Evolutionary conservation across 37 sponge, comb jelly and placozoan species (phyloP).

Genomic region (Chondrilla cf. caribensis): DNA sequence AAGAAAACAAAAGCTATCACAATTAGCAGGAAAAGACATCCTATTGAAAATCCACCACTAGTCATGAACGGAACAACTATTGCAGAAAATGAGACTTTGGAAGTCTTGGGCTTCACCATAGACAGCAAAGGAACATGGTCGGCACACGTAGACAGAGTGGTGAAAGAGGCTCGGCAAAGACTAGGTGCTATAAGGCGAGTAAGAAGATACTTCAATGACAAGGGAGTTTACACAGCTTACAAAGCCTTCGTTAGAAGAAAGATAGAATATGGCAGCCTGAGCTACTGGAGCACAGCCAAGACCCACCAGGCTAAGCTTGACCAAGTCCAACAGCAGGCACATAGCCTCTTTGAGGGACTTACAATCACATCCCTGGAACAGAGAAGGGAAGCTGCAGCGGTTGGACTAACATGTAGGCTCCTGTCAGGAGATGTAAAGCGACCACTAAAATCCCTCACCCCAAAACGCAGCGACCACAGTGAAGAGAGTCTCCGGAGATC

Average conservation of each 20-base stretch:
- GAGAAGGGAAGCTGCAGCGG: conserved; percentile 13
- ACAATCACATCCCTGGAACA: conserved; percentile 8
- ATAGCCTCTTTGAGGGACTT: background rate
- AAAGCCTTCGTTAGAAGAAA: background rate
- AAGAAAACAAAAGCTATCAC: conserved; percentile 25
- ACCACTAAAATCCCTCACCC: conserved; percentile 8
- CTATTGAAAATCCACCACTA: background rate
- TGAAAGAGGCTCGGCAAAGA: background rate
- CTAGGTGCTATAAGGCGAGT: background rate
- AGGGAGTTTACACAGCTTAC: background rate
- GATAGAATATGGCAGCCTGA: conserved; percentile 1
- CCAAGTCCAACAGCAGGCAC: conserved; percentile 27
- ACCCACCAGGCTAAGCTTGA: background rate
- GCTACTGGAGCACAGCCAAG: conserved; percentile 3
- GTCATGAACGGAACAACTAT: background rate
- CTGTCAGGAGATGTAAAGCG: background rate
- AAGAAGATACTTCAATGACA: background rate
- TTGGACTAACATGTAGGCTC: conserved; percentile 12
- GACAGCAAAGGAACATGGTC: conserved; percentile 1
- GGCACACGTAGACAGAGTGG: background rate
- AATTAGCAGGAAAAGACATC: background rate
- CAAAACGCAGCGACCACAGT: background rate
- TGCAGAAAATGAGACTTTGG: conserved; percentile 5
- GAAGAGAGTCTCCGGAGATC: conserved; percentile 1
- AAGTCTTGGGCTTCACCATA: conserved; percentile 7